These are phyloP conservation scores for Pterocles burchelli DNA, from an alignment of 2,113 vertebrate genomes.

Conservation along the genomic window DNA sequence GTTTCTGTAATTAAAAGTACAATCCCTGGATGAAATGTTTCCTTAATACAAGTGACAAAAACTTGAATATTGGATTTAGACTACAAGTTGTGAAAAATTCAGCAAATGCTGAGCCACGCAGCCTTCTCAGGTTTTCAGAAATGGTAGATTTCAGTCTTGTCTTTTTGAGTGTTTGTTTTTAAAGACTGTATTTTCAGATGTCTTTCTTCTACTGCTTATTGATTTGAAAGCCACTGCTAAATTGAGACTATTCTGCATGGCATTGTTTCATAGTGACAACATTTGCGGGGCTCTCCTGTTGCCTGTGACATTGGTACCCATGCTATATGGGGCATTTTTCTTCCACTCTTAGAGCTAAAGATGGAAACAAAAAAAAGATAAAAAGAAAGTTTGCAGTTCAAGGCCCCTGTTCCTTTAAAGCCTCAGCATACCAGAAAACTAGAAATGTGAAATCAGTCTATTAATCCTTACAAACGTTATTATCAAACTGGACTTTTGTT, in stretches of 20 bases:
- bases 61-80: not conserved
- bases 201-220: not conserved
- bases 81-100: not conserved
- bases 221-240: not conserved
- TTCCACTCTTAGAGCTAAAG: not conserved
- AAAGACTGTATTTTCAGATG: not conserved
- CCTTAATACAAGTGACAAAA: not conserved
- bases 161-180: not conserved
- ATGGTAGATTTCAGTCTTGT: not conserved
- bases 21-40: not conserved
- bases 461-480: not conserved
- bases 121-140: not conserved
- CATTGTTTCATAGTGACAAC: not conserved
- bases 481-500: not conserved
- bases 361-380: not conserved
- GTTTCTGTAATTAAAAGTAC: conserved; percentile 1
- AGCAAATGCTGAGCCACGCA: not conserved
- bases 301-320: not conserved
- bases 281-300: not conserved
- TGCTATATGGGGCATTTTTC: not conserved
- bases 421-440: not conserved
- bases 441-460: not conserved
- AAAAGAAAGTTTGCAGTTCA: not conserved
- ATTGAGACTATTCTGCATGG: not conserved
- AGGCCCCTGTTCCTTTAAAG: not conserved